phyloP scores from a whole-genome alignment of 1,140 invertebrate species.

The Physella acuta region DNA sequence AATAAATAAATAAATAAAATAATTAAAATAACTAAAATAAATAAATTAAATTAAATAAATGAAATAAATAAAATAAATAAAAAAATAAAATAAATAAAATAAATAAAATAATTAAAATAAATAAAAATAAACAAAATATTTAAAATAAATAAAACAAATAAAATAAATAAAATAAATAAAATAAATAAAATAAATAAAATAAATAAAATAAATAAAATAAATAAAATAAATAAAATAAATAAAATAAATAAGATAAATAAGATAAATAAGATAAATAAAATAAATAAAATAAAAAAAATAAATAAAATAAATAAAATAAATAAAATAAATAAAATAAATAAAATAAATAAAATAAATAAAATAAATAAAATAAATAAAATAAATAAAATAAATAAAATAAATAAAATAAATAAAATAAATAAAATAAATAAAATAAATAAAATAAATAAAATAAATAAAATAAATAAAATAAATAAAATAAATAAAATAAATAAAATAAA shows the following conservation, averaged over 20 bases:
- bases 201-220: neutral
- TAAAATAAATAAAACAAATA: neutral
- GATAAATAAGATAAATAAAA: neutral
- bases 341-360: neutral
- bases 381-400: neutral
- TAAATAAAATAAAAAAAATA: neutral
- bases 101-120: neutral
- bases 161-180: constrained; percentile 1
- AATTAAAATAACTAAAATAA: neutral
- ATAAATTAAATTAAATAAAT: no score
- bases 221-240: neutral
- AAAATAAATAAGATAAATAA: neutral
- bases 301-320: neutral
- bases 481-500: neutral
- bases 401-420: constrained; percentile 1
- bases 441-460: neutral
- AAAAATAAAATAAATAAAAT: neutral
- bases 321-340: neutral
- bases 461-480: constrained; percentile 3
- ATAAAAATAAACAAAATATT: neutral
- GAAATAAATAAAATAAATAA: neutral
- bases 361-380: neutral
- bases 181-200: neutral
- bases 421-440: neutral
- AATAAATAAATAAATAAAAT: neutral